phyloP scores from a whole-genome alignment of 2,797 vertebrate species.

The Echeneis naucrates region DNA sequence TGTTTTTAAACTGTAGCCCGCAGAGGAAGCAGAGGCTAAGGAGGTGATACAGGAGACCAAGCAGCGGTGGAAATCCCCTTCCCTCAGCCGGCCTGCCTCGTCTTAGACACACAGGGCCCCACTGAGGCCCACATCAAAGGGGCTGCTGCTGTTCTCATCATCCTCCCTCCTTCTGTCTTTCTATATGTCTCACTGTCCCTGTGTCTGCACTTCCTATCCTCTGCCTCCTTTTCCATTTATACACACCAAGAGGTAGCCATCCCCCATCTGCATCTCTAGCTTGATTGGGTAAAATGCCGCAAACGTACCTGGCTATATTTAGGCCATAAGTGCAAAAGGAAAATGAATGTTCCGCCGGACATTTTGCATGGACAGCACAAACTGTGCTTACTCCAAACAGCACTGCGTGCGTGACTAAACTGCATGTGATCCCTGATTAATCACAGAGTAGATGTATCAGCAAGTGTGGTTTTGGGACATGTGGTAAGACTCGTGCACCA shows the following conservation, averaged over 20 bases:
- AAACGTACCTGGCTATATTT: background rate
- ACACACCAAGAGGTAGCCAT: background rate
- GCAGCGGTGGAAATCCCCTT: slow-evolving; percentile 80
- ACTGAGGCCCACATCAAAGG: slow-evolving; percentile 78
- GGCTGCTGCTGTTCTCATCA: slow-evolving; percentile 76
- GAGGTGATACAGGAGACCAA: slow-evolving; percentile 71
- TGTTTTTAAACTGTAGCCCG: slow-evolving; percentile 59
- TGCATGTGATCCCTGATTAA: slow-evolving; percentile 3
- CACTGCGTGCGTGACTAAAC: slow-evolving; percentile 18
- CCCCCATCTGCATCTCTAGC: background rate
- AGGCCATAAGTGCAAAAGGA: background rate
- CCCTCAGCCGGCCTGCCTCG: slow-evolving; percentile 64
- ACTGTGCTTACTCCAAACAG: background rate
- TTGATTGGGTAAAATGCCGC: background rate
- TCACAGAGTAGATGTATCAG: background rate
- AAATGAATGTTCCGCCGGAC: background rate
- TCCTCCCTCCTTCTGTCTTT: slow-evolving; percentile 58
- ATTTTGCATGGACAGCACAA: slow-evolving; percentile 1
- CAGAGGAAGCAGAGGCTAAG: slow-evolving; percentile 67
- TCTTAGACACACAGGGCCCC: slow-evolving; percentile 63
- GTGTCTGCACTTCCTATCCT: slow-evolving; percentile 36
- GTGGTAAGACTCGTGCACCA: slow-evolving; percentile 7
- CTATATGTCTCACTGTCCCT: slow-evolving; percentile 66
- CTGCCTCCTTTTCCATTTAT: slow-evolving; percentile 56
- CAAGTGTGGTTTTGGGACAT: slow-evolving; percentile 32